These are phyloP conservation scores for Trachelus troglodyta DNA, from an alignment of 2,888 invertebrate species.

Conservation along the genomic window DNA sequence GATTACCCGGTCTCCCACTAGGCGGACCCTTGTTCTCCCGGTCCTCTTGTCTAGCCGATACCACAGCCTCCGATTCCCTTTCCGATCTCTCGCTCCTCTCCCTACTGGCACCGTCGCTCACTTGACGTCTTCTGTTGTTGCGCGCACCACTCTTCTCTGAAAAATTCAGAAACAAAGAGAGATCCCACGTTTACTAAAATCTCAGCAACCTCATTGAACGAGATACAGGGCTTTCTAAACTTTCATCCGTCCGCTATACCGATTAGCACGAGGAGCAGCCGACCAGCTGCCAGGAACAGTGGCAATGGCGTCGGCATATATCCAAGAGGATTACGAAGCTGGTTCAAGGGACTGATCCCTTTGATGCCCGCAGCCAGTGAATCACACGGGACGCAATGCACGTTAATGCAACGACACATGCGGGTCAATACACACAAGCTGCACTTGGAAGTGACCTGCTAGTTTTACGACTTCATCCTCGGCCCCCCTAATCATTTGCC, in stretches of 20 bases:
- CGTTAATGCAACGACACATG: neutral
- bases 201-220: too few relatives aligned
- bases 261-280: neutral
- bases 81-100: conserved; percentile 49
- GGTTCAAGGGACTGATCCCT: conserved; percentile 43
- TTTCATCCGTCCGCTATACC: too few relatives aligned
- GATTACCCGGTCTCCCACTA: conserved; percentile 51
- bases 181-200: too few relatives aligned
- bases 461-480: too few relatives aligned
- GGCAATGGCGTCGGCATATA: conserved; percentile 12
- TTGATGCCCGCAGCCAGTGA: conserved; percentile 41
- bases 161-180: conserved; percentile 29
- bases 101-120: conserved; percentile 52
- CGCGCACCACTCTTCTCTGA: conserved; percentile 56
- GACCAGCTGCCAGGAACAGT: conserved; percentile 19
- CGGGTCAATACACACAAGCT: too few relatives aligned
- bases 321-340: conserved; percentile 31
- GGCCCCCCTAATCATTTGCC: too few relatives aligned
- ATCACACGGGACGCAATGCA: conserved; percentile 28
- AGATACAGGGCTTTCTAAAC: too few relatives aligned
- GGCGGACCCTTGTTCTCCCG: conserved; percentile 62
- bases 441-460: too few relatives aligned
- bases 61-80: conserved; percentile 27
- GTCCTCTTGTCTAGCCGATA: conserved; percentile 57
- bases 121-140: conserved; percentile 55